phyloP scores from a whole-genome alignment of 2,797 vertebrate genomes.

The Eospalax fontanierii region DNA sequence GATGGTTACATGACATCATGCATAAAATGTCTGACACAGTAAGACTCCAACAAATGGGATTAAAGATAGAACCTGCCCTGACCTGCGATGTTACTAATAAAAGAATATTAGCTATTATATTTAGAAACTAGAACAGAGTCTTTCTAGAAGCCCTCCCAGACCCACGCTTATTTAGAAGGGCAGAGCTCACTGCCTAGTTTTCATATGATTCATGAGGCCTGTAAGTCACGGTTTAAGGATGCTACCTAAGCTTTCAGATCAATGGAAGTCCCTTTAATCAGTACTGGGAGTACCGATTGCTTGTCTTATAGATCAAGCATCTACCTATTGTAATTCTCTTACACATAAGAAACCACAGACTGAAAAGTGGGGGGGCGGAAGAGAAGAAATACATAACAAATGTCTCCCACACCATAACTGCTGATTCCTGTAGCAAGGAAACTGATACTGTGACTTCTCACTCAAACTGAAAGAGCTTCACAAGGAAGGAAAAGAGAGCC shows the following conservation, averaged over 20 bases:
- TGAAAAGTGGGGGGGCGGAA: accelerated
- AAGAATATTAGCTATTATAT: background rate
- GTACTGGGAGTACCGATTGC: background rate
- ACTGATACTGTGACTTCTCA: background rate
- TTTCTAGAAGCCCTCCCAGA: background rate
- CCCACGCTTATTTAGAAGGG: background rate
- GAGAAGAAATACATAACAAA: background rate
- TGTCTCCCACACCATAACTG: background rate
- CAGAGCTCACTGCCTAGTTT: background rate
- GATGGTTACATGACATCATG: background rate
- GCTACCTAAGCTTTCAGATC: background rate
- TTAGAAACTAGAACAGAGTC: slow-evolving; percentile 16
- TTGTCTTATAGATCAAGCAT: background rate
- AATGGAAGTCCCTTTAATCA: background rate
- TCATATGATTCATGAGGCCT: background rate
- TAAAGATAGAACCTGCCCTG: background rate
- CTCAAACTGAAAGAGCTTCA: slow-evolving; percentile 49
- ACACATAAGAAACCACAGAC: background rate
- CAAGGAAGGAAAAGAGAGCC: background rate
- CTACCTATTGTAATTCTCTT: background rate
- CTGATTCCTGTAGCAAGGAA: slow-evolving; percentile 35
- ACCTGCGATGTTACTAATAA: background rate
- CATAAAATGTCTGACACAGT: background rate
- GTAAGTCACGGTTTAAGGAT: background rate
- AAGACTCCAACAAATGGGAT: slow-evolving; percentile 6